Conservation (phyloP, 2,113 vertebrate species). For the Cyphomyrus plagiostoma region DNA sequence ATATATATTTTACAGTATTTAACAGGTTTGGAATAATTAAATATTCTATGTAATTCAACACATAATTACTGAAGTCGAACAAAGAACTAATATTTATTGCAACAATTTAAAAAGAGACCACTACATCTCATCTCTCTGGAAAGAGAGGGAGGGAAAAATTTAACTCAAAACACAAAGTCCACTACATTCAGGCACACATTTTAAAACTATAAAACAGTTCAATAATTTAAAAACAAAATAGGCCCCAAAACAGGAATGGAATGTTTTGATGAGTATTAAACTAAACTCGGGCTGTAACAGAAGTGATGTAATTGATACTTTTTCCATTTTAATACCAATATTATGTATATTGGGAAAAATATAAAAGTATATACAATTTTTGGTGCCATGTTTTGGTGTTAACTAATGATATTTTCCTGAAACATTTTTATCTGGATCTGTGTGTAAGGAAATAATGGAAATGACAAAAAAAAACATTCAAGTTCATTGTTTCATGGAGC, state of each 20-base stretch:
- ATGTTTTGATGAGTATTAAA: conserved; percentile 21
- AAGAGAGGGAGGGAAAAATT: conserved; percentile 28
- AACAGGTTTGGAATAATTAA: neutral
- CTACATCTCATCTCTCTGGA: conserved; percentile 57
- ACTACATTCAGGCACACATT: conserved; percentile 56
- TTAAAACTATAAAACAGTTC: neutral
- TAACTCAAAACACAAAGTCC: conserved; percentile 50
- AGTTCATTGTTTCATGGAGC: conserved; percentile 23
- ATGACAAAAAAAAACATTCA: conserved; percentile 31
- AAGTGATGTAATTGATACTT: neutral
- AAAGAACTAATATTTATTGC: conserved; percentile 43
- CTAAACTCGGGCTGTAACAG: neutral
- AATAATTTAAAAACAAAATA: conserved; percentile 47
- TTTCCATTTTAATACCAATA: conserved; percentile 11
- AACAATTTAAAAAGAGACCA: conserved; percentile 61
- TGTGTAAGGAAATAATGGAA: conserved; percentile 45
- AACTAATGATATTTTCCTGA: conserved; percentile 50
- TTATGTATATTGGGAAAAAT: conserved; percentile 45
- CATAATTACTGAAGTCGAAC: neutral
- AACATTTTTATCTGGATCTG: conserved; percentile 54
- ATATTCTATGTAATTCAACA: neutral
- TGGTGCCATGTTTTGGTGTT: conserved; percentile 32
- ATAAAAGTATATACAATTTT: conserved; percentile 63
- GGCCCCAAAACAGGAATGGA: conserved; percentile 34
- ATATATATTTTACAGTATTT: conserved; percentile 11